Percentiles rank a stretch among this genome's conserved stretches.
phyloP scores from a whole-genome alignment of 1,140 invertebrate genomes.

The Leptoteleia sp. region DNA sequence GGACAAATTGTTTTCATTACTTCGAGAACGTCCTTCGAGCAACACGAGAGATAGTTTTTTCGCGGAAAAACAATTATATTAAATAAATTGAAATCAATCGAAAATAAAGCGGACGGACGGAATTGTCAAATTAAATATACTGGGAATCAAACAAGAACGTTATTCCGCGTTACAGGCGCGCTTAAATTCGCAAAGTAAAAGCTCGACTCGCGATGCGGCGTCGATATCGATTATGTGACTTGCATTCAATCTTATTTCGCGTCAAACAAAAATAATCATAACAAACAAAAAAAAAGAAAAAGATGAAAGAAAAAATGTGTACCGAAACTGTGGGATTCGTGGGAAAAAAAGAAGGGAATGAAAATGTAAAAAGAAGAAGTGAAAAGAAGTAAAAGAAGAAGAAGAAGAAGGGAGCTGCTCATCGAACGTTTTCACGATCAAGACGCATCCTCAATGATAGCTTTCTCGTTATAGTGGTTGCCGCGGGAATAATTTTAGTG shows the following conservation, averaged over 20 bases:
- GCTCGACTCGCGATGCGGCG: not conserved
- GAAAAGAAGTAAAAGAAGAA: no score
- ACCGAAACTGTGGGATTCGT: no score
- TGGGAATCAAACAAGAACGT: not conserved
- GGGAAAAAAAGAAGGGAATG: no score
- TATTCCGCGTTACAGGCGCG: not conserved
- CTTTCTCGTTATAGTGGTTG: no score
- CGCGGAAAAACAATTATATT: slow-evolving; percentile 9
- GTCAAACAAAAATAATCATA: no score
- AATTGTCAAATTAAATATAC: slow-evolving; percentile 6
- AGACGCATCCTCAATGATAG: no score
- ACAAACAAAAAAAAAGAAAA: not conserved
- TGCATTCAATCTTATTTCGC: slow-evolving; percentile 41
- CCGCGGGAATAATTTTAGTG: no score
- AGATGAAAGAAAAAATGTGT: no score
- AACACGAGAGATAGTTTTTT: slow-evolving; percentile 10
- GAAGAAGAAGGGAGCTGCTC: no score
- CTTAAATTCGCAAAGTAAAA: slow-evolving; percentile 12
- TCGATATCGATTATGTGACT: slow-evolving; percentile 21
- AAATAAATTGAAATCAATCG: slow-evolving; percentile 23
- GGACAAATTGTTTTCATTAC: slow-evolving; percentile 18
- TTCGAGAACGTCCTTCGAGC: slow-evolving; percentile 3
- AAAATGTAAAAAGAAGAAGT: no score
- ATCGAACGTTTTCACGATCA: no score
- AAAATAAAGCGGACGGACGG: not conserved